Evolutionary conservation across 2,113 vertebrate genomes (phyloP), one percentile per base, ranked within the genome.

Genomic region (Scolopax mira): DNA sequence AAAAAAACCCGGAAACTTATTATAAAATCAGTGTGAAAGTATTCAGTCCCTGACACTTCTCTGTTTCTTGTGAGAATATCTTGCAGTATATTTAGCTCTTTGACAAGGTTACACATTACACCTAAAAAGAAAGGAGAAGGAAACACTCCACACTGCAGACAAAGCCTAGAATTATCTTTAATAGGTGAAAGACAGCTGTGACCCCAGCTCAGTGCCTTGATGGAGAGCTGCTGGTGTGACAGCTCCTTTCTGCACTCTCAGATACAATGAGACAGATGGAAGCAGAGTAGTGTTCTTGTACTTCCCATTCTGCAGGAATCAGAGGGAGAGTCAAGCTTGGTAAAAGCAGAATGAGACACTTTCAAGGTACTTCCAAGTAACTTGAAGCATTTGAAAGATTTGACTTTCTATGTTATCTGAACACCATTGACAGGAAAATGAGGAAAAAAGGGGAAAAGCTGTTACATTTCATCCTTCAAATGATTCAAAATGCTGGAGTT

Each of bases 21-120:
- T 93, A 84, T 93, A 89, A 94, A 96, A 78, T 93, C 89, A 93
- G 79, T 77, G 95, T 89, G 84, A 95, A 95, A 89, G 89, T 75
- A 87, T 93, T 93, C 80, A 75, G 65, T 94, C 81, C 75, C 95
- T 95, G 96, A 92, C 94, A 93, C 46, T 71, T 95, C 85, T 69
- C 85, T 66, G 57, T 97, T 96, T 96, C 93, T 95, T 94, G 96
- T 95, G 81, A 93, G 64, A 97, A 90, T n/a, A n/a, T n/a, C 67
- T 94, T 85, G 72, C 79, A 91, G 65, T 93, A 84, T 94, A 81
- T 90, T 91, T 93, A 97, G 93, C 88, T 96, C 85, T 73, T 94
- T 96, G 90, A 95, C 90, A 97, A 97, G 96, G 90, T 97, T 97
- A 96, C 85, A 80, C 80, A 71, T 97, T 97, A 96, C 84, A 93